Conservation (phyloP, 2,888 invertebrate genomes). For the Oxyscelio sp. region DNA sequence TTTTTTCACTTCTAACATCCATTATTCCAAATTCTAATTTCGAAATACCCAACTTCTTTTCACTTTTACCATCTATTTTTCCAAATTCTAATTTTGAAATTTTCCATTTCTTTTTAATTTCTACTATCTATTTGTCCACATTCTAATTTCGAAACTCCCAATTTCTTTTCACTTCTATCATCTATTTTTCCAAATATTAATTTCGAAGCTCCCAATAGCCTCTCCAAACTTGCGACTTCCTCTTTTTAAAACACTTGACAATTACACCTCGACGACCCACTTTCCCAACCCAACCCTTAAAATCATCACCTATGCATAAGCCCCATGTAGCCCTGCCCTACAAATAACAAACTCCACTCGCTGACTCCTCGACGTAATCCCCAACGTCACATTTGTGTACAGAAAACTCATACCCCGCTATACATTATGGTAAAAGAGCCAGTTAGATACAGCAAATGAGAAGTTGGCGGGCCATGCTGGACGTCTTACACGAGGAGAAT, state of each 20-base stretch:
- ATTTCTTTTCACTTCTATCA: too few species aligned
- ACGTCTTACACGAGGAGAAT: conserved; percentile 81
- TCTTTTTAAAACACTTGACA: conserved; percentile 19
- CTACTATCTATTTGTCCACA: too few species aligned
- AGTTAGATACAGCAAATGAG: conserved; percentile 54
- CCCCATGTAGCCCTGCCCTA: conserved; percentile 55
- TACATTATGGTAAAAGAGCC: conserved; percentile 58
- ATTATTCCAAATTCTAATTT: too few species aligned
- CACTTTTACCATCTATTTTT: too few species aligned
- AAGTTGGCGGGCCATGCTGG: conserved; percentile 65
- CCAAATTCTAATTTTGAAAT: too few species aligned
- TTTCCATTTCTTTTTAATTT: too few species aligned
- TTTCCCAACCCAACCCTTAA: conserved; percentile 25
- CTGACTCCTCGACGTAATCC: conserved; percentile 40
- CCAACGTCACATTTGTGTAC: conserved; percentile 60
- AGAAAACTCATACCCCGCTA: conserved; percentile 36
- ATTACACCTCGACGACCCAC: conserved; percentile 33
- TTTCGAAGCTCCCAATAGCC: too few species aligned
- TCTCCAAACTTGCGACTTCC: too few species aligned
- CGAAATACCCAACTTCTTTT: too few species aligned
- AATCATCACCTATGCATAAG: conserved; percentile 58
- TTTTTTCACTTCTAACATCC: too few species aligned
- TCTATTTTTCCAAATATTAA: too few species aligned
- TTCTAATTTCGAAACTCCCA: too few species aligned
- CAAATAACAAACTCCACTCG: conserved; percentile 58